These are phyloP conservation scores for Notechis scutatus DNA, from an alignment of 2,113 vertebrate genomes.

Conservation along the genomic window DNA sequence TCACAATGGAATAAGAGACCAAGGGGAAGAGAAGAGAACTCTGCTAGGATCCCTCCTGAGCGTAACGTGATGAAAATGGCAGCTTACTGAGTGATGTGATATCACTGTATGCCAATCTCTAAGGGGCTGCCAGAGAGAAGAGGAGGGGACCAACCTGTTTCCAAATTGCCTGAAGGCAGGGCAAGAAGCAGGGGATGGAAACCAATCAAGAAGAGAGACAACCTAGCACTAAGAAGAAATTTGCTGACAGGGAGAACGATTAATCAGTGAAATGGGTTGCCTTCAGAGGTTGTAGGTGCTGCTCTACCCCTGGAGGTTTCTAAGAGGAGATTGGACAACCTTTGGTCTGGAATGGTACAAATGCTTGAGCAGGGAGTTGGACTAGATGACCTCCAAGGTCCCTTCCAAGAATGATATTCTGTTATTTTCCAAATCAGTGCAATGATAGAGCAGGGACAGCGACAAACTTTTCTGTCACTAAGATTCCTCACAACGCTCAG, in stretches of 20 bases:
- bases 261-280: background rate
- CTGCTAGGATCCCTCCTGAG: background rate
- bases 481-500: background rate
- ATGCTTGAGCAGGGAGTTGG: background rate
- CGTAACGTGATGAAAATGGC: background rate
- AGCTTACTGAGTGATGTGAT: background rate
- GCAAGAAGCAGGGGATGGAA: background rate
- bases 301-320: background rate
- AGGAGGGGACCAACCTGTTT: background rate
- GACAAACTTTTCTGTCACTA: background rate
- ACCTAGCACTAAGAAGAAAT: background rate
- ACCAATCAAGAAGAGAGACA: background rate
- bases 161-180: background rate
- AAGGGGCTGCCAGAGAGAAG: background rate
- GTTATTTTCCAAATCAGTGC: background rate
- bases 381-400: background rate
- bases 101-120: background rate
- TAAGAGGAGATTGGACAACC: background rate
- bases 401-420: background rate
- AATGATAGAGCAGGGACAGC: background rate
- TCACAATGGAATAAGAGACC: background rate
- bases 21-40: background rate
- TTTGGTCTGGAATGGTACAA: background rate
- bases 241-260: background rate
- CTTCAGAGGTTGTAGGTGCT: background rate